Base-by-base conservation (phyloP, 2,113 vertebrate genomes). In the Lanius collurio region DNA sequence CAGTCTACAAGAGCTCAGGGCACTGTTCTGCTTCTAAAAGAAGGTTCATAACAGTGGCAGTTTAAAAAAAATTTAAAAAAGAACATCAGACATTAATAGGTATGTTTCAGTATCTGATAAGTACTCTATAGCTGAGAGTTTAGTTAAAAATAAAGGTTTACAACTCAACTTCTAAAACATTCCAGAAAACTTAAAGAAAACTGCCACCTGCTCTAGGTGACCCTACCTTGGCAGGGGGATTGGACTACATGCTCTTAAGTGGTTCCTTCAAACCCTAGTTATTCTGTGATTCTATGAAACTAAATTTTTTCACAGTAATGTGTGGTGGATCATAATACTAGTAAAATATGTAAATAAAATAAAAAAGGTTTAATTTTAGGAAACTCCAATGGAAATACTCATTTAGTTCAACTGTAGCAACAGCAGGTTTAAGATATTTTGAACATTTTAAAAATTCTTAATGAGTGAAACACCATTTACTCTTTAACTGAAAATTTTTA, bases 21-120 rank as follows among this genome's bases (percentile, higher is more conserved):
- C 49, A 73, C 68, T 79, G 22, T 82, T 96, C 76, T 87, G 83
- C 59, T 92, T 91, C 85, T 71, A 86, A 94, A 93, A 95, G 67
- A 83, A 76, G 47, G 68, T 16, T 85, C 30, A 30, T 44, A 90
- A 82, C 3, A 0, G 37, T 53, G 35, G 33, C 35, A 49, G 35
- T 56, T 60, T 46, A 49, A 88, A 87, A 78, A 41, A 41, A 56
- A 64, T 56, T 56, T 18, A 53, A 22, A 35, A 27, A 60, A 62
- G 13, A 78, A 69, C 39, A 92, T 65, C 23, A 83, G 53, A 27
- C 46, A 63, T 59, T 56, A 75, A n/a, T 6, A 88, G 47, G 37
- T 62, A 76, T 52, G 65, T 90, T 93, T 93, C 74, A 93, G 76
- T 76, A 79, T 11, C 83, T 69, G 30, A 53, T 65, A 83, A 71